phyloP scores from a whole-genome alignment of 2,113 vertebrate species.

The Tautogolabrus adspersus region DNA sequence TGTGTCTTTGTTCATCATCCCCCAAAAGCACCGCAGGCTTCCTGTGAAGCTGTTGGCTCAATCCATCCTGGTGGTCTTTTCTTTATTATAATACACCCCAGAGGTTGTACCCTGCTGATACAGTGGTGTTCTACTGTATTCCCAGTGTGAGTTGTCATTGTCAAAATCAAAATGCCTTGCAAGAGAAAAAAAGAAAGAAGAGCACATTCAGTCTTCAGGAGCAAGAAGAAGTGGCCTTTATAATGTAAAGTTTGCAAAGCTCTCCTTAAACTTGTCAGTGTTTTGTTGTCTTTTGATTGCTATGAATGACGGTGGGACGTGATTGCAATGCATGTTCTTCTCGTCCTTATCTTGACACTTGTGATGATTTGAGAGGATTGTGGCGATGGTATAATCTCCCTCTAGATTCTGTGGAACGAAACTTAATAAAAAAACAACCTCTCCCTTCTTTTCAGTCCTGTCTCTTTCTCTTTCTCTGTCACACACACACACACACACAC shows the following conservation, averaged over 20 bases:
- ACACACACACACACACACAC: background rate
- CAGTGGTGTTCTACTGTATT: conserved; percentile 42
- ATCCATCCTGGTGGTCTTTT: conserved; percentile 73
- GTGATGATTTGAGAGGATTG: conserved; percentile 49
- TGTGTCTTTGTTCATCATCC: conserved; percentile 69
- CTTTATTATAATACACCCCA: conserved; percentile 58
- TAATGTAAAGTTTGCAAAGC: background rate
- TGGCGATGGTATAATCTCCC: conserved; percentile 43
- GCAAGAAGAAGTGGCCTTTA: background rate
- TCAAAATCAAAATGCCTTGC: conserved; percentile 19
- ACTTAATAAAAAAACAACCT: conserved; percentile 20
- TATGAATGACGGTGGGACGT: conserved; percentile 23
- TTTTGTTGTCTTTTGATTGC: conserved; percentile 6
- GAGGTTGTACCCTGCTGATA: conserved; percentile 62
- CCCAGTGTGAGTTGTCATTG: conserved; percentile 47
- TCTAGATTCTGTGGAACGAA: conserved; percentile 19
- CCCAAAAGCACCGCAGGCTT: conserved; percentile 70
- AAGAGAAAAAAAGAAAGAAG: conserved; percentile 11
- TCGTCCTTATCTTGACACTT: conserved; percentile 44
- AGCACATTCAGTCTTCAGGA: background rate
- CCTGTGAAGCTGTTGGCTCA: conserved; percentile 62
- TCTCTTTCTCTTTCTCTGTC: conserved; percentile 26
- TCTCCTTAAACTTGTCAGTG: conserved; percentile 3
- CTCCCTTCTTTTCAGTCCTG: conserved; percentile 19
- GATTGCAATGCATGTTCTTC: conserved; percentile 35